Evolutionary conservation across 2,797 vertebrate species (phyloP).

Genomic region (Sciurus vulgaris): DNA sequence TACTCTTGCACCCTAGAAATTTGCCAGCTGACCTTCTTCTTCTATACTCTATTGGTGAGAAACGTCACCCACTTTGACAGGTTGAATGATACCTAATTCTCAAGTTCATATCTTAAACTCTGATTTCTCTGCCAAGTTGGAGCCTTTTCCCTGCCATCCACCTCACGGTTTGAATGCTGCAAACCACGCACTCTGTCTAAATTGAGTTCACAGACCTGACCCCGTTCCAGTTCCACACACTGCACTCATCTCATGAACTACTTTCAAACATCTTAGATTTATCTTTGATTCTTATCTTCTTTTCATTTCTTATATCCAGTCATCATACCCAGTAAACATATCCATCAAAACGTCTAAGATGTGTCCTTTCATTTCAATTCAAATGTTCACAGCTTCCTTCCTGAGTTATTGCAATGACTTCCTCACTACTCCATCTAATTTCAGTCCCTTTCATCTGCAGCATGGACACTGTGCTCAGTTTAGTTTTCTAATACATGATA

Average conservation of each 20-base stretch:
- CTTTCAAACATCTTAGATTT: conserved; percentile 36
- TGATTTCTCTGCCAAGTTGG: not conserved
- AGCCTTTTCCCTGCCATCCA: not conserved
- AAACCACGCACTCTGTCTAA: not conserved
- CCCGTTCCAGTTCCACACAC: not conserved
- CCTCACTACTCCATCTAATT: not conserved
- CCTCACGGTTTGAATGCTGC: not conserved
- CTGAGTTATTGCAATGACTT: conserved; percentile 13
- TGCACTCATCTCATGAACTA: not conserved
- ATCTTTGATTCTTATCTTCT: conserved; percentile 36
- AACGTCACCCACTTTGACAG: not conserved
- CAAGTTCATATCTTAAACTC: not conserved
- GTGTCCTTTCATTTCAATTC: conserved; percentile 26
- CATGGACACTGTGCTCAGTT: not conserved
- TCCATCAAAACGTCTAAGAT: conserved; percentile 52
- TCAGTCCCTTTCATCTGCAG: not conserved
- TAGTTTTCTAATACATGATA: not conserved
- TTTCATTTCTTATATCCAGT: conserved; percentile 33
- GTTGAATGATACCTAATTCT: not conserved
- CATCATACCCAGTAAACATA: conserved; percentile 56
- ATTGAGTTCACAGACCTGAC: not conserved
- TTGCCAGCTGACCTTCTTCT: not conserved
- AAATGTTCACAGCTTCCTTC: not conserved
- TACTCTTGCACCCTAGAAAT: not conserved
- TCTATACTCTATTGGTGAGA: not conserved